Conservation (phyloP, 2,888 invertebrate species). For the Seladonia tumulorum region DNA sequence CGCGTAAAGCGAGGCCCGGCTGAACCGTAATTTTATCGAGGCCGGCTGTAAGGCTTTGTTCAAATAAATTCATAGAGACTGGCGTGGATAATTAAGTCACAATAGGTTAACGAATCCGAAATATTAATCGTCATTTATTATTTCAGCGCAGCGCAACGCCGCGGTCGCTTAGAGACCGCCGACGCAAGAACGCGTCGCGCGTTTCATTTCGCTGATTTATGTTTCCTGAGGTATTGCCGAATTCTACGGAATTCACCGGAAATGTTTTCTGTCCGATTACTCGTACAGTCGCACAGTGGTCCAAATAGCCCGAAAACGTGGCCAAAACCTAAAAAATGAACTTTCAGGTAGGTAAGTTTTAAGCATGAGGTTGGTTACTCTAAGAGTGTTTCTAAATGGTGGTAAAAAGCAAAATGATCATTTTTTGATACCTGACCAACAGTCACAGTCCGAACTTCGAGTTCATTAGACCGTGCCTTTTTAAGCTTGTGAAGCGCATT, state of each 20-base stretch:
- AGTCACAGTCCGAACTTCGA: too few relatives aligned
- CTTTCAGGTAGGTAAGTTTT: too few relatives aligned
- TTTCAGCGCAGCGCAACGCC: slow-evolving; percentile 1
- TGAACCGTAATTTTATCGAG: slow-evolving; percentile 9
- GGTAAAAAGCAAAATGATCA: too few relatives aligned
- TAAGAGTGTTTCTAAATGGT: too few relatives aligned
- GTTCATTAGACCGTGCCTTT: too few relatives aligned
- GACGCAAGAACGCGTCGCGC: not conserved
- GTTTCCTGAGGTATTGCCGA: not conserved
- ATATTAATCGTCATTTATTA: slow-evolving; percentile 16
- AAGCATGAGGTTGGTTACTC: too few relatives aligned
- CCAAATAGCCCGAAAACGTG: too few relatives aligned
- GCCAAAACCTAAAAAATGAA: too few relatives aligned
- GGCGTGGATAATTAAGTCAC: slow-evolving; percentile 18
- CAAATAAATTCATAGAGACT: not conserved
- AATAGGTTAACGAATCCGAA: not conserved
- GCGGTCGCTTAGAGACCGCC: not conserved
- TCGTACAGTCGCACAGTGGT: too few relatives aligned
- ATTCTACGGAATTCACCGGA: not conserved
- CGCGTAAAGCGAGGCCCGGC: not conserved
- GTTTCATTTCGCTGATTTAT: slow-evolving; percentile 3
- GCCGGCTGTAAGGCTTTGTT: slow-evolving; percentile 1
- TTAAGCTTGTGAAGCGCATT: too few relatives aligned
- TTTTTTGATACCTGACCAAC: too few relatives aligned
- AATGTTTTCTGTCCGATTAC: not conserved